Base-by-base conservation (phyloP, 2,888 invertebrate species). In the Pomacea canaliculata region DNA sequence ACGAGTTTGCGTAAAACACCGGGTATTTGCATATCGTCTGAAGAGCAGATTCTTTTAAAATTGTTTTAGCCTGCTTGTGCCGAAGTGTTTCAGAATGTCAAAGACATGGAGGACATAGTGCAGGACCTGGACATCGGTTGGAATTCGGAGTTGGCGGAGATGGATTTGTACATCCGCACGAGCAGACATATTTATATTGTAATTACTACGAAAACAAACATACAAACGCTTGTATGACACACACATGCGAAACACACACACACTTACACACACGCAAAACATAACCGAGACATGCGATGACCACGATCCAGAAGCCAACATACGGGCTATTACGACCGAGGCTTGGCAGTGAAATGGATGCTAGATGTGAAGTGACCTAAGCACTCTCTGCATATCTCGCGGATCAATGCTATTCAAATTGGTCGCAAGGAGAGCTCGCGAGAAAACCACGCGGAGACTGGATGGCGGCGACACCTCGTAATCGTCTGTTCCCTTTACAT, bases 391-490 rank as follows among this genome's bases (percentile, higher is more conserved):
- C 51, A 56, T 56, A 56, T 56, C 51, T 56, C 10, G 51, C 63
- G 27, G 63, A 63, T 63, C 63, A 63, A 63, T 63, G 63, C 63
- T 27, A n/a, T 63, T 63, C 63, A 63, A 63, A 63, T 63, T 63
- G 12, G 63, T 10, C n/a, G 10, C 16, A 12, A 27, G 19, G 23
- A 63, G 63, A 63, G 63, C 63, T 27, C 63, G 12, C n/a, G 63
- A 63, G 63, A 27, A 63, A 19, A 27, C 63, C n/a, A 19, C 23
- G 23, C 10, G 63, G 23, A 63, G 63, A 63, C 63, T 10, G 16
- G n/a, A n/a, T 63, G 63, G 63, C 63, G 63, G 63, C 63, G 63
- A 63, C n/a, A 23, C 63, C 23, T n/a, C n/a, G 23, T 63, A 27
- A 63, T 63, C 12, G 63, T 63, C 63, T 63, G 63, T 19, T 63